Evolutionary conservation across 2,888 invertebrate genomes (phyloP), one percentile per base, ranked within the genome.

Genomic region (Lucinisca nassula): DNA sequence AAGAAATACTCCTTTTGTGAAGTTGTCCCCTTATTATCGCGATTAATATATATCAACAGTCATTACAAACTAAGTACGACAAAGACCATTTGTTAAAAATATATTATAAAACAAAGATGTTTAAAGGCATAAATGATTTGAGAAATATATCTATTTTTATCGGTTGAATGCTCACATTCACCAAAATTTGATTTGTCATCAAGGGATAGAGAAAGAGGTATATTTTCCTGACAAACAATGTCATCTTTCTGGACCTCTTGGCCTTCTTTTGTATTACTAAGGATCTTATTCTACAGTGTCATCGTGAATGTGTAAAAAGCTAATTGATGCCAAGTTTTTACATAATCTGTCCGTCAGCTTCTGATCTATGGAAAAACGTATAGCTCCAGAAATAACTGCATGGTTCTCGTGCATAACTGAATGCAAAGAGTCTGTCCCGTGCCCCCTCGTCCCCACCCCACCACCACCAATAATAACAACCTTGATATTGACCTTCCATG

Each of bases 181-280:
- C 4, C 35, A 67, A 67, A 67, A 14, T 61, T 67, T 67, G 67
- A 67, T 67, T 32, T 67, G 67, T 67, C 67, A 67, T 67, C 67
- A 67, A 27, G 35, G 35, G 24, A n/a, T 58, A n/a, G n/a, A 51
- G 51, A 12, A 21, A 21, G 8, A 27, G 17, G 21, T 67, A 35
- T 67, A 17, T 67, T 67, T 32, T 67, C 3, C 2, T 35, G 35
- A 8, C 12, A 21, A 35, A 35, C 30, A 67, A 35, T 67, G 17
- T 2, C 12, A 21, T 67, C 17, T 35, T 67, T 67, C 0, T 35
- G 17, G 35, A 67, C 67, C 67, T 67, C 35, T 58, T 21, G 30
- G 67, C 17, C 35, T 6, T 3, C 35, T 17, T 35, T 67, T 67
- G 67, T 30, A 21, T 10, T 3, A 67, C 17, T 35, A 1, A 35